These are phyloP conservation scores for Solea solea DNA, from an alignment of 2,113 vertebrate genomes.

Conservation along the genomic window DNA sequence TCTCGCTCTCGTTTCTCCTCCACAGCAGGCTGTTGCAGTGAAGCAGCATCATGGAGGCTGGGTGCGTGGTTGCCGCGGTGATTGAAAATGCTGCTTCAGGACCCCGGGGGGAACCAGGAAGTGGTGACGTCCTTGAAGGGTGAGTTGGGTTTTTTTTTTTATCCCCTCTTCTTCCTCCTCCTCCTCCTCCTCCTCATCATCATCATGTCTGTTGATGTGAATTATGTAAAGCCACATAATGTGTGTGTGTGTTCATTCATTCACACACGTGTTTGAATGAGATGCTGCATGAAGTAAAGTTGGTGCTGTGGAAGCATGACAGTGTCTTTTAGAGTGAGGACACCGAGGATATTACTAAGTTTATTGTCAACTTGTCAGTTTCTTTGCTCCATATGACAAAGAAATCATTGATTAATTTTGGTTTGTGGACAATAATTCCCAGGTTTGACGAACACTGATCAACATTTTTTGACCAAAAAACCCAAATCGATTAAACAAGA, in stretches of 20 bases:
- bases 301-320: neutral
- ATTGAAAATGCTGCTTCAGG: constrained; percentile 76
- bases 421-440: no score
- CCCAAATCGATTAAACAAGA: no score
- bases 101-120: constrained; percentile 74
- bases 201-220: constrained; percentile 35
- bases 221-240: constrained; percentile 24
- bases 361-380: no score
- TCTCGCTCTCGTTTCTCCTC: constrained; percentile 62
- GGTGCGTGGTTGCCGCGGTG: constrained; percentile 80
- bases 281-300: constrained; percentile 6
- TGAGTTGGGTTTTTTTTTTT: constrained; percentile 55
- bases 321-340: no score
- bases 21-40: constrained; percentile 79
- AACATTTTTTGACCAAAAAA: no score
- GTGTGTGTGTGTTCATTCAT: neutral
- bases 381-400: no score
- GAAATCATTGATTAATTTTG: no score
- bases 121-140: constrained; percentile 79
- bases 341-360: no score
- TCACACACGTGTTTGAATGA: constrained; percentile 9
- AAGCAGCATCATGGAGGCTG: constrained; percentile 81
- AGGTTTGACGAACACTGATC: no score
- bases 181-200: no score
- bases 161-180: constrained; percentile 21